Percentiles rank a stretch among this genome's conserved stretches.
Evolutionary conservation across 2,797 vertebrate genomes (phyloP).

Genomic region (Cossypha niveicapilla): DNA sequence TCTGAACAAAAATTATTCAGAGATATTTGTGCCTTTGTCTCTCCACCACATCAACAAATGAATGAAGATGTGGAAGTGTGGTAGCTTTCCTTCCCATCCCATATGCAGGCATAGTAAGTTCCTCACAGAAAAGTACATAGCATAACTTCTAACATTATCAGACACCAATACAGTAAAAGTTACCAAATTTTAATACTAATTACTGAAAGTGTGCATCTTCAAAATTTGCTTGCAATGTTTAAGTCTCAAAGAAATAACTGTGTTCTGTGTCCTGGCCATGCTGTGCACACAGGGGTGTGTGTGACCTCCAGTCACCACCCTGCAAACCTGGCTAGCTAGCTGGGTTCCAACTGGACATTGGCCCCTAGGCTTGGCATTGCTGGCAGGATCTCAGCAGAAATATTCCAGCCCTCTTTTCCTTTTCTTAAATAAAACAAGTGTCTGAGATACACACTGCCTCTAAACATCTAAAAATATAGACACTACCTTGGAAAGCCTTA

Average conservation of each 20-base stretch:
- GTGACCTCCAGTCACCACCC: accelerated
- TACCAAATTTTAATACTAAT: background rate
- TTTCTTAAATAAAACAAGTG: background rate
- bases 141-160: background rate
- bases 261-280: background rate
- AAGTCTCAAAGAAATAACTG: background rate
- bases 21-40: background rate
- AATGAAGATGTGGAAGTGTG: background rate
- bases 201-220: accelerated
- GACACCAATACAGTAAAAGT: background rate
- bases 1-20: background rate
- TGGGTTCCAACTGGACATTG: background rate
- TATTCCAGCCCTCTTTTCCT: background rate
- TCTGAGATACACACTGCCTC: background rate
- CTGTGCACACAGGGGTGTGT: accelerated
- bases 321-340: accelerated
- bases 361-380: background rate
- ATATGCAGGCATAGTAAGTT: background rate
- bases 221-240: background rate
- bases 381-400: background rate
- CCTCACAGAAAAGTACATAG: background rate
- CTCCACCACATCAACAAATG: background rate
- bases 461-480: background rate
- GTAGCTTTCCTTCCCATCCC: background rate
- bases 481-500: background rate